Base-by-base conservation (phyloP, 53 echinoderm and acorn worm genomes). In the Actinopyga echinites region DNA sequence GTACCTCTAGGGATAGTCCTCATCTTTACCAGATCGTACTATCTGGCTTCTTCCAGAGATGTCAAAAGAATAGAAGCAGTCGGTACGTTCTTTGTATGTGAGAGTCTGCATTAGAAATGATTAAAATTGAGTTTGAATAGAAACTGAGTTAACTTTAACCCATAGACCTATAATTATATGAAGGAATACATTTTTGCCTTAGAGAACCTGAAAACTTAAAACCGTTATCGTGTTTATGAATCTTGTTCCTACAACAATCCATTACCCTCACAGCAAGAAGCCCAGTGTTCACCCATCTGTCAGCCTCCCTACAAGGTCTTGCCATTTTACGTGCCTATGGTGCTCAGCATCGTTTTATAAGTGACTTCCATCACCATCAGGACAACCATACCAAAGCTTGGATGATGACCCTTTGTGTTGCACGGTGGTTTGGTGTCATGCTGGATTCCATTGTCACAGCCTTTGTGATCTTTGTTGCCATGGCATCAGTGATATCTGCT, bases 261-360 rank as follows among this genome's bases (percentile, higher is more conserved):
- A 24, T 52, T 42, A 3, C 12, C 36, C 28, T 64, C 28, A 17
- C 71, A 95, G 96, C 96, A 45, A 89, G 96, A 25, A 96, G 96
- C 43, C 97, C 97, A 4, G 90, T 97, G 1, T 97, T 97, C 63
- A 92, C 94, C 25, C 97, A 97, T 79, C 91, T 97, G 34, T 97
- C 97, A 0, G 97, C 97, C 15, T 82, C 93, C 5, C 90, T 97
- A 5, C 89, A 86, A n/a, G 93, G 97, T 2, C 86, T 97, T 59
- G 85, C 87, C 12, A 97, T 94, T 12, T 71, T 97, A 34, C 88
- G 97, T 34, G 93, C 97, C 1, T 97, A 92, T 65, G 75, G 83
- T 30, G 93, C 88, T n/a, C 90, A 97, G 81, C 43, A 86, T 5
- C 84, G 86, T 24, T 97, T 97, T 85, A 78, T 79, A 30, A 24